Evolutionary conservation across 1,140 invertebrate genomes (phyloP), one percentile per base, ranked within the genome.

Genomic region (Danaus plexippus): DNA sequence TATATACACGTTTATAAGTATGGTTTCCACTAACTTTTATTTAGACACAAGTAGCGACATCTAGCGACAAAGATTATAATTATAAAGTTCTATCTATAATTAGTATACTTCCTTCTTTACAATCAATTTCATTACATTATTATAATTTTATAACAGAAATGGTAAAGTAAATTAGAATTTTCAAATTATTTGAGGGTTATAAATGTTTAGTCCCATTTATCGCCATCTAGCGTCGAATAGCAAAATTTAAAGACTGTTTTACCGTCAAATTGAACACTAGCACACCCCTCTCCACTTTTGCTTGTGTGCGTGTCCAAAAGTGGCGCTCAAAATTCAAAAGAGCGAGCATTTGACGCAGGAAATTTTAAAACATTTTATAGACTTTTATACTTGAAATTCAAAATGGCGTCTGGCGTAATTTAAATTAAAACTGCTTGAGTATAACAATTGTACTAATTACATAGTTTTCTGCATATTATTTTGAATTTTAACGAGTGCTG

Each of bases 251-350:
- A 42, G 0, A 67, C 82, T 81, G 77, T 61, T 81, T 80, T 76
- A 83, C 61, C 71, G 57, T 64, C 66, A 18, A 11, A 52, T 11
- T 42, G 63, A 55, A 50, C 47, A 61, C 52, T 62, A 47, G 48
- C 43, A 11, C 11, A 44, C 42, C 56, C 57, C 53, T 52, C 54
- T 13, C 52, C 9, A 44, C 15, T 11, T 57, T 66, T 63, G 10
- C 11, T 62, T 75, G 78, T 80, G 78, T 80, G 79, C 46, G 73
- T 81, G 48, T 22, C 41, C 9, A 57, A 66, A 71, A 67, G 60
- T 72, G 68, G 67, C 73, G 76, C 75, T 69, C 67, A 66, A 77
- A 76, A 73, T 77, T 80, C 66, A 66, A 75, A 77, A 66, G 62
- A 62, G 52, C 58, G 53, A 44, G 46, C 52, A 53, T 43, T 51